Evolutionary conservation across 2,113 vertebrate genomes (phyloP).

Genomic region (Emydocephalus ijimae): DNA sequence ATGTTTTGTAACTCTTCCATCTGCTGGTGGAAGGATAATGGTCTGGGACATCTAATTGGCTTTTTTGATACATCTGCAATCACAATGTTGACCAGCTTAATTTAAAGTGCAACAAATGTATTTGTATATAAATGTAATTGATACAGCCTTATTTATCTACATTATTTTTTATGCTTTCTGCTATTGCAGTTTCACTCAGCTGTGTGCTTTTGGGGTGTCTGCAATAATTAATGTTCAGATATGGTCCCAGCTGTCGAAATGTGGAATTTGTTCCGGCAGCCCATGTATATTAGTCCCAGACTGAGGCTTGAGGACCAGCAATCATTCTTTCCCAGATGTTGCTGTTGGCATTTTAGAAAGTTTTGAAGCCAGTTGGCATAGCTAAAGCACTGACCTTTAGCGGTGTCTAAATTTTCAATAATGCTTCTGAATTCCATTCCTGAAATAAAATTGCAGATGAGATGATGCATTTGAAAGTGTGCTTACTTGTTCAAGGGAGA

Average conservation of each 20-base stretch:
- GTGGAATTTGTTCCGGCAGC: background rate
- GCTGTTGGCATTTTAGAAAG: background rate
- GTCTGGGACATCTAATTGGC: background rate
- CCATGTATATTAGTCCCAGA: background rate
- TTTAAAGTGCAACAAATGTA: background rate
- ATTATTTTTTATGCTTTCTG: background rate
- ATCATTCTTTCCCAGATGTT: background rate
- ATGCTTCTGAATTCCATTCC: background rate
- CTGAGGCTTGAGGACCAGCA: background rate
- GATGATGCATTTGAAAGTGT: background rate
- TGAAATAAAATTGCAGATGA: background rate
- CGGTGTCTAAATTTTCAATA: background rate
- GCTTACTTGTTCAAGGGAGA: background rate
- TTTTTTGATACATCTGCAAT: background rate
- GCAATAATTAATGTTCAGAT: background rate
- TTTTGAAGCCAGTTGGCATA: background rate
- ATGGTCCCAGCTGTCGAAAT: background rate
- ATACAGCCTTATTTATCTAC: background rate
- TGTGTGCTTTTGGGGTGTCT: background rate
- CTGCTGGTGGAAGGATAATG: background rate
- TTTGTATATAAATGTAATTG: background rate
- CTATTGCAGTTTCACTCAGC: background rate
- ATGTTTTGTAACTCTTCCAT: background rate
- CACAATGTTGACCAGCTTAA: background rate
- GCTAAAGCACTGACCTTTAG: background rate